These are phyloP conservation scores for Arctia plantaginis DNA, from an alignment of 2,888 invertebrate species.

Conservation along the genomic window DNA sequence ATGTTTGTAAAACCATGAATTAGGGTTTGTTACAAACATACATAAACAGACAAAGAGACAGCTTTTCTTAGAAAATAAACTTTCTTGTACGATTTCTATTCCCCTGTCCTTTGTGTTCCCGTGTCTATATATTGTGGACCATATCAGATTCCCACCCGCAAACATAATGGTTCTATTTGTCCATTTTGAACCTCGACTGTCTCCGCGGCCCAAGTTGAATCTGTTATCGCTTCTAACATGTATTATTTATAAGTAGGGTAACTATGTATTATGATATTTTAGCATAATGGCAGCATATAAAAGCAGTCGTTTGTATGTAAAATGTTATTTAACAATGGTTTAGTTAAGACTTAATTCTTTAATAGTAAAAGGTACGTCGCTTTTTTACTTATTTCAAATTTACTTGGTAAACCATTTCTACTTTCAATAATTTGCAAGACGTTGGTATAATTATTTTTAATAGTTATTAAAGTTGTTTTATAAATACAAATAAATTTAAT, in stretches of 20 bases:
- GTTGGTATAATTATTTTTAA: background rate
- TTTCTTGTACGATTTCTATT: conserved; percentile 40
- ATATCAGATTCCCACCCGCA: conserved; percentile 50
- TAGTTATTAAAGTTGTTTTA: background rate
- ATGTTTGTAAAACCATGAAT: no score
- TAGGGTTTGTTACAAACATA: background rate
- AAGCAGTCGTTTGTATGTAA: background rate
- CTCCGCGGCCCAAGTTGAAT: conserved; percentile 33
- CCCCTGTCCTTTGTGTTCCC: conserved; percentile 44
- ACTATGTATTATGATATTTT: conserved; percentile 29
- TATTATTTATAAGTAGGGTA: conserved; percentile 53
- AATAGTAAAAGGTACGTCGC: background rate
- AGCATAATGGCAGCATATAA: background rate
- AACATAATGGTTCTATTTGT: conserved; percentile 56
- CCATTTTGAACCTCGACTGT: conserved; percentile 47
- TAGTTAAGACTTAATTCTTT: background rate
- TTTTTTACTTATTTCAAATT: background rate
- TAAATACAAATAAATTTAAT: background rate
- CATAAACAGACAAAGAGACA: conserved; percentile 1
- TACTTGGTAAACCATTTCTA: background rate
- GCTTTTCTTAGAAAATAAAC: conserved; percentile 8
- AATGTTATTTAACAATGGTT: background rate
- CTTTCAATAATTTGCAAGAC: background rate
- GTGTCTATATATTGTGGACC: conserved; percentile 33
- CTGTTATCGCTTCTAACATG: conserved; percentile 46